Conservation (phyloP, 2,888 invertebrate genomes). For the Meloe dianella region DNA sequence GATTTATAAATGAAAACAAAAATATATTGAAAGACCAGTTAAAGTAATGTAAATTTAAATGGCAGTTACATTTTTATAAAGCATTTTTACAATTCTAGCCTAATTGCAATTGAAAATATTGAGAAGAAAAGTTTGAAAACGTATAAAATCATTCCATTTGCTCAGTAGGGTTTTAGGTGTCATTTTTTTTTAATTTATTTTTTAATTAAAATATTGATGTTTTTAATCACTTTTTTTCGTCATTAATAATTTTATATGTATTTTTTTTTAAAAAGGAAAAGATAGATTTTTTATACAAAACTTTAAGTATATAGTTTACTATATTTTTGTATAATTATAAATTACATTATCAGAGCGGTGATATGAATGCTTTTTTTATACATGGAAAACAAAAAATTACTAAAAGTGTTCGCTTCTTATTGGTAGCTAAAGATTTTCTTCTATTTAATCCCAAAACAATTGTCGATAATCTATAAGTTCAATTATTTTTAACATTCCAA, state of each 20-base stretch:
- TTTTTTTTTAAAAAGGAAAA: constrained; percentile 18
- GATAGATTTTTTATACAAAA: too few species aligned
- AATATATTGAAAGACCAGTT: neutral
- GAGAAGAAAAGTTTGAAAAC: neutral
- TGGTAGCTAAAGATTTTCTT: constrained; percentile 24
- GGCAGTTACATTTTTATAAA: constrained; percentile 28
- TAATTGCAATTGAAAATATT: constrained; percentile 11
- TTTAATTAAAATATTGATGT: constrained; percentile 14
- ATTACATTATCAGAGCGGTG: constrained; percentile 28
- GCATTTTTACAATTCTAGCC: constrained; percentile 27
- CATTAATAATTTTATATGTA: constrained; percentile 17
- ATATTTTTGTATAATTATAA: constrained; percentile 29
- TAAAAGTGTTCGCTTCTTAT: constrained; percentile 19
- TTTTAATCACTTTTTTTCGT: constrained; percentile 18
- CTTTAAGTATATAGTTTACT: constrained; percentile 22
- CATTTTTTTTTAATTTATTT: constrained; percentile 25
- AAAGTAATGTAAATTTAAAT: neutral
- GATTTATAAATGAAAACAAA: neutral
- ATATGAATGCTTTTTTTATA: constrained; percentile 24
- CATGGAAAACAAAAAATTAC: neutral
- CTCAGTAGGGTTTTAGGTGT: constrained; percentile 29
- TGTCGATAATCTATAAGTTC: constrained; percentile 2
- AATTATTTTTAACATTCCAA: constrained; percentile 30
- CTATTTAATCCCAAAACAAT: constrained; percentile 14
- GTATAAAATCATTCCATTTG: constrained; percentile 31